phyloP scores from a whole-genome alignment of 2,113 vertebrate species.

The Misgurnus anguillicaudatus region DNA sequence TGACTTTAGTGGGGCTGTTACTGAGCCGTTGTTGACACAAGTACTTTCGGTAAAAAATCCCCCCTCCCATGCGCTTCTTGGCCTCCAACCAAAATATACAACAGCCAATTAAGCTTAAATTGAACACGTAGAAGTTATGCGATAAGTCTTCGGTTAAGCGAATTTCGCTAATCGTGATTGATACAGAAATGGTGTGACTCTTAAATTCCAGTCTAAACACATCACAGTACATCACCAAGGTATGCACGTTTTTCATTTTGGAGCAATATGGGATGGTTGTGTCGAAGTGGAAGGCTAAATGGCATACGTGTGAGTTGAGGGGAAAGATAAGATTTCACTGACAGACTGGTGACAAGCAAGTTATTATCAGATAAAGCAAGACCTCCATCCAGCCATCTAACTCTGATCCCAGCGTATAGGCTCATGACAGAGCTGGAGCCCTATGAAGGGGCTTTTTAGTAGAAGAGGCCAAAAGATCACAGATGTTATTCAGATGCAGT shows the following conservation, averaged over 20 bases:
- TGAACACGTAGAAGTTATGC: background rate
- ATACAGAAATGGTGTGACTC: slow-evolving; percentile 14
- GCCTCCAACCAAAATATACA: slow-evolving; percentile 61
- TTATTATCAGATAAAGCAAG: slow-evolving; percentile 76
- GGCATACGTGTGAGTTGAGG: slow-evolving; percentile 42
- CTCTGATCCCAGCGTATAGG: slow-evolving; percentile 33
- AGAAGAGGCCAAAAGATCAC: slow-evolving; percentile 19
- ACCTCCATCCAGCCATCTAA: slow-evolving; percentile 37
- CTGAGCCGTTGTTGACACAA: slow-evolving; percentile 74
- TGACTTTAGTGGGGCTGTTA: slow-evolving; percentile 69
- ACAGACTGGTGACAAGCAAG: slow-evolving; percentile 67
- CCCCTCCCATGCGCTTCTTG: slow-evolving; percentile 61
- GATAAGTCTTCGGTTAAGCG: slow-evolving; percentile 12
- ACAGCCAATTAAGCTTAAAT: slow-evolving; percentile 36
- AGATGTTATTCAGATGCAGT: slow-evolving; percentile 32
- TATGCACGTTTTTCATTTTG: background rate
- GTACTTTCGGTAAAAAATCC: slow-evolving; percentile 62
- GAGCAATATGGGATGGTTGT: slow-evolving; percentile 39
- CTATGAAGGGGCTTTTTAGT: slow-evolving; percentile 29
- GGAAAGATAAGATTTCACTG: slow-evolving; percentile 61
- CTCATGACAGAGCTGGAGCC: slow-evolving; percentile 24
- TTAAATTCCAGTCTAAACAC: slow-evolving; percentile 20
- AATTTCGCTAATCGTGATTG: slow-evolving; percentile 1
- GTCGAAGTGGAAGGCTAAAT: slow-evolving; percentile 49
- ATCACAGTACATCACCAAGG: background rate